These are phyloP conservation scores for Plagodis pulveraria DNA, from an alignment of 2,888 invertebrate genomes.

Conservation along the genomic window DNA sequence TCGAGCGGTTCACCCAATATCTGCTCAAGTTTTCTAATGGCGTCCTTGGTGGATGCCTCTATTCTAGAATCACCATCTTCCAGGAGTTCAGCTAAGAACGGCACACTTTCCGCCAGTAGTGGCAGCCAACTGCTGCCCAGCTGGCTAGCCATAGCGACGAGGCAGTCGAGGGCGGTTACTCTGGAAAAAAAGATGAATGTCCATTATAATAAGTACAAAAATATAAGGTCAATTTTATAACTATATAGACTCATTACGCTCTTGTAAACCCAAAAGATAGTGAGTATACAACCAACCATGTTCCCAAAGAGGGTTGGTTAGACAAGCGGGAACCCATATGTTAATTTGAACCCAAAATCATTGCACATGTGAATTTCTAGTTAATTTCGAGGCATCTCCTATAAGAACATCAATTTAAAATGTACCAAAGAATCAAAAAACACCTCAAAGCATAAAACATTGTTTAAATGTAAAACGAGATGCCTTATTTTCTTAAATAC, in stretches of 20 bases:
- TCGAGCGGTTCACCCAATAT: conserved; percentile 96
- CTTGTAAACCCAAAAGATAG: neutral
- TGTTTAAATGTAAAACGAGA: too few relatives aligned
- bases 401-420: too few relatives aligned
- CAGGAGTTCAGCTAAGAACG: conserved; percentile 96
- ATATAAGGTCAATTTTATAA: too few relatives aligned
- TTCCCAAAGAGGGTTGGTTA: too few relatives aligned
- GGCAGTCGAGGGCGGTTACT: conserved; percentile 88
- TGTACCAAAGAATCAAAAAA: too few relatives aligned
- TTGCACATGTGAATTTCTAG: too few relatives aligned
- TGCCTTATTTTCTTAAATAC: too few relatives aligned
- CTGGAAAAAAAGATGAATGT: conserved; percentile 60
- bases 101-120: conserved; percentile 95
- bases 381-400: too few relatives aligned
- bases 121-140: conserved; percentile 95
- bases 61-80: conserved; percentile 95
- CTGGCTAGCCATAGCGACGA: conserved; percentile 92
- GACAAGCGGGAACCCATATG: too few relatives aligned
- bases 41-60: conserved; percentile 91
- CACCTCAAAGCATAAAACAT: too few relatives aligned
- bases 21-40: conserved; percentile 93
- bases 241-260: neutral
- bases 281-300: too few relatives aligned
- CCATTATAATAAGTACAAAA: neutral
- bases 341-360: too few relatives aligned